Percentiles rank a stretch among this genome's conserved stretches.
Conservation (phyloP, 2,888 invertebrate genomes). For the Odontothrips loti region DNA sequence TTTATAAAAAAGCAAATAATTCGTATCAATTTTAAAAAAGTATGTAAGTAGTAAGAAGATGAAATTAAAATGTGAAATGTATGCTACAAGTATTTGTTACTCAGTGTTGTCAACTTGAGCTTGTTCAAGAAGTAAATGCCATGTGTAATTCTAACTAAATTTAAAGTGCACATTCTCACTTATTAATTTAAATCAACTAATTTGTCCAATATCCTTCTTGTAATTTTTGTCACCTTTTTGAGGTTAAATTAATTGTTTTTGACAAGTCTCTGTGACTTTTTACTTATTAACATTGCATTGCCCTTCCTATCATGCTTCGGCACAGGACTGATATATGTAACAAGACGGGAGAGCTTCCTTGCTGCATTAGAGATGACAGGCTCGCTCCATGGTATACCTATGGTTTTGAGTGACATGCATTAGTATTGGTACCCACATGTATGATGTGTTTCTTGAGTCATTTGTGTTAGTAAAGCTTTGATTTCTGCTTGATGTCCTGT, state of each 20-base stretch:
- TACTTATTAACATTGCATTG: neutral
- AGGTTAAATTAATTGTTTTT: slow-evolving; percentile 2
- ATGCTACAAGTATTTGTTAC: neutral
- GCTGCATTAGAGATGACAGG: slow-evolving; percentile 22
- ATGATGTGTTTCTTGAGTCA: slow-evolving; percentile 25
- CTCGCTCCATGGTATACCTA: slow-evolving; percentile 16
- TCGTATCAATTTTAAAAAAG: neutral
- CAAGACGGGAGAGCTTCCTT: slow-evolving; percentile 7
- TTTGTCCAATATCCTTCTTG: slow-evolving; percentile 12
- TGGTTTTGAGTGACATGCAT: slow-evolving; percentile 19
- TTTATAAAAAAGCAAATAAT: neutral
- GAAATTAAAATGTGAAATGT: neutral
- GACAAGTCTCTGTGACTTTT: slow-evolving; percentile 3
- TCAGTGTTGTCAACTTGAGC: neutral
- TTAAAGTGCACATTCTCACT: slow-evolving; percentile 12
- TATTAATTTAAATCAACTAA: neutral
- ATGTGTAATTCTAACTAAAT: neutral
- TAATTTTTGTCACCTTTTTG: neutral
- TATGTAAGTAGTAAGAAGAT: neutral
- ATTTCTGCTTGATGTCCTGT: slow-evolving; percentile 11
- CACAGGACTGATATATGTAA: slow-evolving; percentile 14
- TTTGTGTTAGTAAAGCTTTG: slow-evolving; percentile 17
- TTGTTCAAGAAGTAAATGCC: neutral
- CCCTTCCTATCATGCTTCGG: slow-evolving; percentile 5
- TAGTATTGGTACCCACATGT: slow-evolving; percentile 22